Percentiles rank a stretch among this genome's conserved stretches.
Conservation (phyloP, 2,888 invertebrate genomes). For the Catotricha subobsoleta region DNA sequence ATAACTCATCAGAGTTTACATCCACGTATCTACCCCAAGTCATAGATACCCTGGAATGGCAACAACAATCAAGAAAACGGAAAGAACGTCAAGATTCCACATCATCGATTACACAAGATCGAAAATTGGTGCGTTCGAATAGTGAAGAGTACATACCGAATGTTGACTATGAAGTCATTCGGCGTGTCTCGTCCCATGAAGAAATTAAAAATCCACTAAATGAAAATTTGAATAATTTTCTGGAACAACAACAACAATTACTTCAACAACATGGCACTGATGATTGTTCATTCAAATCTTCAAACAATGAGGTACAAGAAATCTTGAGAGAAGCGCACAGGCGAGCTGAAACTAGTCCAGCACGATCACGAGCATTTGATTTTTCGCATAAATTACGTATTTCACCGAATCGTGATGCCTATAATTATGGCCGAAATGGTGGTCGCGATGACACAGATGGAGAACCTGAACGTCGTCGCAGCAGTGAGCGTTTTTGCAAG, state of each 20-base stretch:
- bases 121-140: constrained; percentile 41
- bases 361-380: constrained; percentile 19
- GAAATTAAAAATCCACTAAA: constrained; percentile 32
- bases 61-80: constrained; percentile 34
- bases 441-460: background rate
- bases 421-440: constrained; percentile 17
- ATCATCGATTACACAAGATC: constrained; percentile 37
- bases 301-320: constrained; percentile 11
- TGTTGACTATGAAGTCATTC: constrained; percentile 23
- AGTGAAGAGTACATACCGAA: constrained; percentile 37
- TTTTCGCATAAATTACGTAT: constrained; percentile 17
- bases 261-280: constrained; percentile 7
- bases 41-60: constrained; percentile 30
- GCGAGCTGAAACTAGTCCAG: constrained; percentile 26
- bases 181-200: constrained; percentile 45
- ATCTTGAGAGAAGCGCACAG: constrained; percentile 19
- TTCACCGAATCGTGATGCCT: constrained; percentile 21
- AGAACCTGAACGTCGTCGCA: constrained; percentile 26
- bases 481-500: constrained; percentile 45
- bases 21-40: constrained; percentile 28
- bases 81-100: constrained; percentile 44
- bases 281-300: constrained; percentile 6
- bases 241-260: constrained; percentile 7
- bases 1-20: constrained; percentile 7
- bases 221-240: too few species aligned